phyloP scores from a whole-genome alignment of 1,140 invertebrate genomes.

The Palaemon carinicauda region DNA sequence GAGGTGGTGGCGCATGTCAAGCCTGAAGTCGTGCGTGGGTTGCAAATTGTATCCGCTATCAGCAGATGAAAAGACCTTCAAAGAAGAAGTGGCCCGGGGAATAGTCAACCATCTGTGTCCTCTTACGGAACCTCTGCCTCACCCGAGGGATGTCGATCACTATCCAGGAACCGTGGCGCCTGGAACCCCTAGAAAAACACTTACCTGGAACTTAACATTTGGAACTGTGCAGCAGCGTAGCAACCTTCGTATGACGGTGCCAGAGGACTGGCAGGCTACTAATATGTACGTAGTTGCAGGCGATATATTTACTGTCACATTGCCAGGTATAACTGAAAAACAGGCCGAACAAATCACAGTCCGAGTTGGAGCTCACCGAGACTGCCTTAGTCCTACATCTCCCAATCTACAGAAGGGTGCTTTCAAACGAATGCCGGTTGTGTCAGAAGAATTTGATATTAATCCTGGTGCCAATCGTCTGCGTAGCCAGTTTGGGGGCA shows the following conservation, averaged over 20 bases:
- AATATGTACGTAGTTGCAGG: conserved; percentile 16
- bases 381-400: background rate
- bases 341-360: conserved; percentile 14
- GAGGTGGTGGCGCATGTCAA: conserved; percentile 17
- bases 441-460: conserved; percentile 27
- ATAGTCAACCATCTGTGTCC: conserved; percentile 7
- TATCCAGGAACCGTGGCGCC: conserved; percentile 16
- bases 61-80: background rate
- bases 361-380: conserved; percentile 21
- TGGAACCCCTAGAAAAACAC: background rate
- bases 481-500: conserved; percentile 31
- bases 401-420: background rate
- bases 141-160: background rate
- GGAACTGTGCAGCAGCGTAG: background rate
- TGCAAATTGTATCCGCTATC: conserved; percentile 7
- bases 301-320: background rate
- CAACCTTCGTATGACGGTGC: conserved; percentile 28
- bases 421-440: conserved; percentile 23
- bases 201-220: background rate
- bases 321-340: background rate
- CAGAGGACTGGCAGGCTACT: conserved; percentile 29
- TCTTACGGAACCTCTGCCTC: background rate
- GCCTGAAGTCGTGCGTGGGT: background rate
- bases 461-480: background rate
- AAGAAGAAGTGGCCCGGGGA: conserved; percentile 16